phyloP scores from a whole-genome alignment of 2,113 vertebrate genomes.

The Fulmarus glacialis region DNA sequence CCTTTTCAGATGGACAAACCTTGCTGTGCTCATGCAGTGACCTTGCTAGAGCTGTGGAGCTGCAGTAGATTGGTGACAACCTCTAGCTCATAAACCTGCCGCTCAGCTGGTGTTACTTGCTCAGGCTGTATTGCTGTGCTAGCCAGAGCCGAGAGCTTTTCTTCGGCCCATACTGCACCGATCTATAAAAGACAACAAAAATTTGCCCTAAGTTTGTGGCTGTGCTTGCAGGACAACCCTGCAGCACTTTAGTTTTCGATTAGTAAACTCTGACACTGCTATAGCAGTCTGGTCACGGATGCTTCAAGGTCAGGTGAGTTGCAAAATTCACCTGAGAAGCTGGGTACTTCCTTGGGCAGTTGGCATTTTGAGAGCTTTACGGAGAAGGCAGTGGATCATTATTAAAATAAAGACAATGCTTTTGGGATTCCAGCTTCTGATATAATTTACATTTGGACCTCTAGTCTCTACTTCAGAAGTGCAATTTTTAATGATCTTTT shows the following conservation, averaged over 20 bases:
- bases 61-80: background rate
- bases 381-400: background rate
- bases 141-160: background rate
- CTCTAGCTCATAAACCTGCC: background rate
- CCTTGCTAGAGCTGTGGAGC: background rate
- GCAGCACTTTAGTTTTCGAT: background rate
- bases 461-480: background rate
- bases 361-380: background rate
- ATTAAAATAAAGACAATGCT: background rate
- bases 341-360: background rate
- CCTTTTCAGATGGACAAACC: background rate
- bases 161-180: background rate
- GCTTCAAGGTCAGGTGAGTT: background rate
- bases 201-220: background rate
- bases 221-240: background rate
- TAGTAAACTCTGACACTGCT: background rate
- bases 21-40: background rate
- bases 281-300: background rate
- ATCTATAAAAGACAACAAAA: background rate
- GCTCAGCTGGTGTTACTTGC: rapidly evolving
- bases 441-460: background rate
- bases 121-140: background rate
- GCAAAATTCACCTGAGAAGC: background rate
- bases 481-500: background rate
- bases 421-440: background rate